Conservation (phyloP, 2,888 invertebrate genomes). For the Myopa tessellatipennis region DNA sequence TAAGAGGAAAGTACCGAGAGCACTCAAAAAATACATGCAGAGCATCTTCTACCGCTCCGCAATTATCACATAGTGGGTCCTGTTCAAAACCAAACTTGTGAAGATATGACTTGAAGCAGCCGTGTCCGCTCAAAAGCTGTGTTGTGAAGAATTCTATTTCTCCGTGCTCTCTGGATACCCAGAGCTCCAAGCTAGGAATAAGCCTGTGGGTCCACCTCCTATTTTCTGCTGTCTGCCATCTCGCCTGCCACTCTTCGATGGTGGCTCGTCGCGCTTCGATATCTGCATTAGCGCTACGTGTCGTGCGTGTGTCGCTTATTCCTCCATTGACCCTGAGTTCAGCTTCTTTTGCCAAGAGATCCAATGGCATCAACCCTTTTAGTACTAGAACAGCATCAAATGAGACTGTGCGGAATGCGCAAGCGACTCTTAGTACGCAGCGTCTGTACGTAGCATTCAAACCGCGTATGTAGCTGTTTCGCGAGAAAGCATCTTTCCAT, state of each 20-base stretch:
- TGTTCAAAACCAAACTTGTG: not conserved
- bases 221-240: conserved; percentile 1
- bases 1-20: not conserved
- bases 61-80: not conserved
- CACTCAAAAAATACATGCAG: not conserved
- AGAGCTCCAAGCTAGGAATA: not conserved
- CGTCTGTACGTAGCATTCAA: not conserved
- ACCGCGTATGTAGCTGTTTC: not conserved
- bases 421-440: not conserved
- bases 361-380: conserved; percentile 10
- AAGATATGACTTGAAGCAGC: not conserved
- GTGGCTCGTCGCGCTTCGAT: not conserved
- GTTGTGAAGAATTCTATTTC: not conserved
- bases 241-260: not conserved
- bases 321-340: not conserved
- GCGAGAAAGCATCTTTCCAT: not conserved
- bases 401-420: conserved; percentile 25
- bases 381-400: not conserved
- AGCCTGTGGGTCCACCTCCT: not conserved
- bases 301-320: not conserved
- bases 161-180: not conserved
- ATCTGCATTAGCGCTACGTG: not conserved
- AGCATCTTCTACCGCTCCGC: not conserved
- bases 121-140: not conserved
- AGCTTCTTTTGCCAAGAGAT: not conserved